Evolutionary conservation across 1,140 invertebrate genomes (phyloP).

Genomic region (Platyura marginata): DNA sequence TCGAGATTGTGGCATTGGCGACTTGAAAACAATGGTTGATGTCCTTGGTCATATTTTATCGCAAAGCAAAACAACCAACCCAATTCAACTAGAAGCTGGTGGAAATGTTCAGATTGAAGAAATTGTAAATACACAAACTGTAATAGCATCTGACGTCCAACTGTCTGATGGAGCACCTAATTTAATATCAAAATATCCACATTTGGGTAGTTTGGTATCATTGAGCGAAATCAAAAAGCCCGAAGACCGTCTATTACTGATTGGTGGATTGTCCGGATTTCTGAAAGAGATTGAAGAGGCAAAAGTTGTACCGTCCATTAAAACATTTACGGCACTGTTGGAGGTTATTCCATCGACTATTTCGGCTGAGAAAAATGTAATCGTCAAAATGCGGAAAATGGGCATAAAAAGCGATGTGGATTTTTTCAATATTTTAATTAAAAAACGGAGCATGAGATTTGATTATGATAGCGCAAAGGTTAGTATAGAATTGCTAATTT

Average conservation of each 20-base stretch:
- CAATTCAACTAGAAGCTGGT: not conserved
- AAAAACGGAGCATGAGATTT: slow-evolving; percentile 43
- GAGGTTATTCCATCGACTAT: slow-evolving; percentile 43
- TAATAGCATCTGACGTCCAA: not conserved
- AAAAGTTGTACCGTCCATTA: slow-evolving; percentile 49
- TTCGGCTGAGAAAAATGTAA: slow-evolving; percentile 43
- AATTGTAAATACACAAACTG: not conserved
- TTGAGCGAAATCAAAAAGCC: slow-evolving; percentile 32
- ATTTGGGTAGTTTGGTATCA: slow-evolving; percentile 34
- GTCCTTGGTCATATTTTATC: slow-evolving; percentile 13
- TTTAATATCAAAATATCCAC: slow-evolving; percentile 31
- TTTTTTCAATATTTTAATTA: slow-evolving; percentile 77
- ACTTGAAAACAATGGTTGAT: slow-evolving; percentile 35
- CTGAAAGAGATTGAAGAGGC: slow-evolving; percentile 48
- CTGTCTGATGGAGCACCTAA: slow-evolving; percentile 27
- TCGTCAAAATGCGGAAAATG: slow-evolving; percentile 34
- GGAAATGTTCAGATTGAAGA: not conserved
- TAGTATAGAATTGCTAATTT: slow-evolving; percentile 16
- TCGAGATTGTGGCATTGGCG: slow-evolving; percentile 61
- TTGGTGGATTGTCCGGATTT: slow-evolving; percentile 62
- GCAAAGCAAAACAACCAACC: not conserved
- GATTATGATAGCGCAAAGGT: slow-evolving; percentile 49
- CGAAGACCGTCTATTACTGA: slow-evolving; percentile 51
- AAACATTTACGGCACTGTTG: slow-evolving; percentile 60
- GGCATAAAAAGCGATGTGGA: slow-evolving; percentile 49